These are phyloP conservation scores for Oplegnathus fasciatus DNA, from an alignment of 2,113 vertebrate species.

Conservation along the genomic window DNA sequence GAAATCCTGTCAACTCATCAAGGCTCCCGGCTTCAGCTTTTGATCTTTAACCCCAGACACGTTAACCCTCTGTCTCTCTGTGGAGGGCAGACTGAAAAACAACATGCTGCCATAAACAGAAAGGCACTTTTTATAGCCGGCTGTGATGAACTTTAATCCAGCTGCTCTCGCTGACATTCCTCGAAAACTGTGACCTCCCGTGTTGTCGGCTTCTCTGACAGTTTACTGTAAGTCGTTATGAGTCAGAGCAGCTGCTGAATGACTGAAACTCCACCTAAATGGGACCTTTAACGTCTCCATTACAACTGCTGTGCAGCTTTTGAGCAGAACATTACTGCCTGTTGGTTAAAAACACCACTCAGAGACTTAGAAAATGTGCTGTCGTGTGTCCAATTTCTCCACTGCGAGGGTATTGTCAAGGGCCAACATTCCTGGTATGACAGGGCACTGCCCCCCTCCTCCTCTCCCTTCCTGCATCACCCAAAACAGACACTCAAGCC, in stretches of 20 bases:
- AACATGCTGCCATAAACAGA: constrained; percentile 8
- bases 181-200: constrained; percentile 32
- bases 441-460: constrained; percentile 9
- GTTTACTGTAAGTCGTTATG: constrained; percentile 42
- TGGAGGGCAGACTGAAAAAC: constrained; percentile 9
- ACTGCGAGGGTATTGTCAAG: constrained; percentile 37
- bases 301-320: background rate
- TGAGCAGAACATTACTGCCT: background rate
- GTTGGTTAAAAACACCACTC: background rate
- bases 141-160: constrained; percentile 34
- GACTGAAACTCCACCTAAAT: constrained; percentile 3
- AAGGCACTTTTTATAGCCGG: constrained; percentile 22
- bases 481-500: constrained; percentile 47
- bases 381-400: constrained; percentile 15
- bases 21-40: background rate
- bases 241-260: constrained; percentile 45
- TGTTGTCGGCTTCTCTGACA: constrained; percentile 1
- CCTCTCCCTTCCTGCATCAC: constrained; percentile 42
- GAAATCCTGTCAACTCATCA: constrained; percentile 39
- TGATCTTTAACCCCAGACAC: constrained; percentile 45
- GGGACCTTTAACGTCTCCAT: background rate
- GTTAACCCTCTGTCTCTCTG: constrained; percentile 14
- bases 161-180: constrained; percentile 4
- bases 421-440: constrained; percentile 71
- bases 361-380: background rate